A percentile compares a stretch with the other conserved stretches of the same genome.
Evolutionary conservation across 2,888 invertebrate genomes (phyloP).

Genomic region (Zaprionus lineosus): DNA sequence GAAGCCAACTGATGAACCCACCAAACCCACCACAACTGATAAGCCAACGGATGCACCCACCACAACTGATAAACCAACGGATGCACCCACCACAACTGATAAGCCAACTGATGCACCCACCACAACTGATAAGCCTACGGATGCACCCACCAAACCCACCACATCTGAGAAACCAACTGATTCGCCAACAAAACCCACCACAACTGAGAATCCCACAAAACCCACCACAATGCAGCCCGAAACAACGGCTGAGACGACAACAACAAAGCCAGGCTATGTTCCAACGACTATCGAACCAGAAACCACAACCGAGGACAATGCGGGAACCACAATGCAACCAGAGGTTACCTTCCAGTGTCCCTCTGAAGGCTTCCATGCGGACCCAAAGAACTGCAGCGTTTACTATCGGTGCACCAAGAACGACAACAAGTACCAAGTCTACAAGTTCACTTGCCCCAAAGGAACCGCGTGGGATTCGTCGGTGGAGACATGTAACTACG

Average conservation of each 20-base stretch:
- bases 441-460: slow-evolving; percentile 84
- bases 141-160: slow-evolving; percentile 24
- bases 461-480: slow-evolving; percentile 86
- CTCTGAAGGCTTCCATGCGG: slow-evolving; percentile 83
- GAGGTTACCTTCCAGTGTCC: slow-evolving; percentile 76
- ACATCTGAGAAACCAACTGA: slow-evolving; percentile 25
- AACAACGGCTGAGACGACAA: slow-evolving; percentile 20
- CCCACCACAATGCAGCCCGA: no score
- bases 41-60: slow-evolving; percentile 32
- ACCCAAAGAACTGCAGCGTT: slow-evolving; percentile 84
- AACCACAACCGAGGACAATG: slow-evolving; percentile 39
- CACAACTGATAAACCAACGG: slow-evolving; percentile 21
- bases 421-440: slow-evolving; percentile 83
- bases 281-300: slow-evolving; percentile 23
- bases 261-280: slow-evolving; percentile 49
- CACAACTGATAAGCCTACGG: slow-evolving; percentile 32
- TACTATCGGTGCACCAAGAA: slow-evolving; percentile 84
- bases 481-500: slow-evolving; percentile 84
- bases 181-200: slow-evolving; percentile 18
- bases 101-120: slow-evolving; percentile 14
- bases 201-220: slow-evolving; percentile 11
- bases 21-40: slow-evolving; percentile 26
- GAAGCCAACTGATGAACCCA: slow-evolving; percentile 29
- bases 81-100: slow-evolving; percentile 11
- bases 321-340: slow-evolving; percentile 55